phyloP scores from a whole-genome alignment of 2,888 invertebrate species.

The Sinohyriopsis cumingii region DNA sequence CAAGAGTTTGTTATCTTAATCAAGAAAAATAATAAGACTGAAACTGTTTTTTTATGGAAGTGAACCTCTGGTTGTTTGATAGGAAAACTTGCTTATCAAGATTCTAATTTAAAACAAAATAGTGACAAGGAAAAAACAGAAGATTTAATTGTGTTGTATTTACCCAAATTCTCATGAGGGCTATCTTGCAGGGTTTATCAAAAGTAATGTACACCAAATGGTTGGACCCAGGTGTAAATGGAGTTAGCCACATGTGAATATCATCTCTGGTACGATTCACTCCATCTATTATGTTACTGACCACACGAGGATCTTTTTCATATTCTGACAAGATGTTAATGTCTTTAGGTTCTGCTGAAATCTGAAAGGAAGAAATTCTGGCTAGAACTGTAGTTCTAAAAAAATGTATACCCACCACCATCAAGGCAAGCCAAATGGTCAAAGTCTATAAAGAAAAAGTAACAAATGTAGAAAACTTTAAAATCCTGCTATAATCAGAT shows the following conservation, averaged over 20 bases:
- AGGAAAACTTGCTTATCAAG: too few species aligned
- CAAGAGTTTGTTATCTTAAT: too few species aligned
- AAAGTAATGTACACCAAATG: constrained; percentile 78
- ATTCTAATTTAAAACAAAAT: too few species aligned
- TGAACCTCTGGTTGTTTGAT: too few species aligned
- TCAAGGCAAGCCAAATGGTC: too few species aligned
- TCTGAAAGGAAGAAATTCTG: constrained; percentile 67
- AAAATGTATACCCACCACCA: too few species aligned
- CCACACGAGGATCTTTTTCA: constrained; percentile 78
- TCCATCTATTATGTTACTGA: constrained; percentile 81
- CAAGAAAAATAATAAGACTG: too few species aligned
- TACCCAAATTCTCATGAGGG: constrained; percentile 83
- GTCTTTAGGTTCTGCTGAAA: constrained; percentile 76
- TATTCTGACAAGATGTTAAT: constrained; percentile 81
- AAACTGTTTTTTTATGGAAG: too few species aligned
- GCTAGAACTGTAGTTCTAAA: too few species aligned
- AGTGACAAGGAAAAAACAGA: background rate
- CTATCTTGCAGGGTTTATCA: constrained; percentile 75
- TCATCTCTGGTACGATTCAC: constrained; percentile 84
- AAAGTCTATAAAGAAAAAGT: too few species aligned
- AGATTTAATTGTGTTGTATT: constrained; percentile 38
- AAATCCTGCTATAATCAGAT: too few species aligned
- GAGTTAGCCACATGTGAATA: constrained; percentile 83
- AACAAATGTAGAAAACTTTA: too few species aligned
- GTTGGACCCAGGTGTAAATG: constrained; percentile 77